A percentile compares a stretch with the other conserved stretches of the same genome.
These are phyloP conservation scores for Neoitamus cyanurus DNA, from an alignment of 2,888 invertebrate genomes.

Conservation along the genomic window DNA sequence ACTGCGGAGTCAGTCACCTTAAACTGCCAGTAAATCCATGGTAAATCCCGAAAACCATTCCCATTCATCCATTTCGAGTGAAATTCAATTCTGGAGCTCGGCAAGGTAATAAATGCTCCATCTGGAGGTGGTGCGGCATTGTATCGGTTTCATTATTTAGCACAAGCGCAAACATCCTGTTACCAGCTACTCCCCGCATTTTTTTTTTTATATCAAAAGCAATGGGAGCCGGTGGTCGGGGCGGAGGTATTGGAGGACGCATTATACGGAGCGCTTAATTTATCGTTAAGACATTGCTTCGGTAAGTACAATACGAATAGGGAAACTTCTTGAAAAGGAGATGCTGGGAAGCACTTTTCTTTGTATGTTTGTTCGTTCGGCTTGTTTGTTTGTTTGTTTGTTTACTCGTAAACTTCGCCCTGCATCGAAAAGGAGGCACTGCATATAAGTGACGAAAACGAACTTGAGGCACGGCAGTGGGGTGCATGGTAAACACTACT, in stretches of 20 bases:
- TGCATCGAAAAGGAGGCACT: background rate
- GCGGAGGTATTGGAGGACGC: no score
- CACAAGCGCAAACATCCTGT: background rate
- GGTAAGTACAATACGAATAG: background rate
- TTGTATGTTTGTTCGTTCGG: background rate
- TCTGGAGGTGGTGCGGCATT: background rate
- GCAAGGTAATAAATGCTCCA: background rate
- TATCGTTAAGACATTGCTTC: background rate
- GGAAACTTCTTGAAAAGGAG: background rate
- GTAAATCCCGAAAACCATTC: background rate
- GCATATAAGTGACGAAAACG: background rate
- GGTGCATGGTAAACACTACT: background rate
- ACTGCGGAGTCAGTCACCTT: background rate
- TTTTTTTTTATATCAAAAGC: background rate
- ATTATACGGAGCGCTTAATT: background rate
- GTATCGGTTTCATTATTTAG: slow-evolving; percentile 1
- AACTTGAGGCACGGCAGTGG: background rate
- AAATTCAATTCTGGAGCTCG: background rate
- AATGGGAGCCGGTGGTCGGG: background rate
- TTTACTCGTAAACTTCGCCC: background rate
- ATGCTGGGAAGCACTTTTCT: background rate
- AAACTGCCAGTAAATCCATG: slow-evolving; percentile 1
- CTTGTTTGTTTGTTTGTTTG: background rate
- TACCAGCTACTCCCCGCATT: background rate
- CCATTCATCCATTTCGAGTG: background rate